Base-by-base conservation (phyloP, 37 sponge, comb jelly and placozoan genomes). In the Diacarnus erythraeanus region DNA sequence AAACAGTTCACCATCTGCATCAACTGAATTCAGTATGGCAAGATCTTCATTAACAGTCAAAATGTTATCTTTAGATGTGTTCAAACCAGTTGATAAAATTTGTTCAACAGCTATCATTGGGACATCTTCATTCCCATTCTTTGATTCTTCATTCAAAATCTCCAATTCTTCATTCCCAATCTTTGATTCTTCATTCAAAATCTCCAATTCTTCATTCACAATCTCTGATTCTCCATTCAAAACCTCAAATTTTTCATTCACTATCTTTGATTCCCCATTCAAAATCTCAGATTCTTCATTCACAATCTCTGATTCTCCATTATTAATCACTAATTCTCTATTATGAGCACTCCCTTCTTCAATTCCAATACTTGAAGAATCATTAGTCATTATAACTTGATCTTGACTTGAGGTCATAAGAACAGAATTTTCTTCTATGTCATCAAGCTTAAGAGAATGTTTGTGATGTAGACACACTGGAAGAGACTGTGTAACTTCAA, bases 401-500 rank as follows among this genome's bases (percentile, higher is more conserved):
- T n/a, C n/a, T n/a, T n/a, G n/a, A n/a, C n/a, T n/a, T n/a, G n/a
- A n/a, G n/a, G n/a, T n/a, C n/a, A n/a, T n/a, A n/a, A n/a, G n/a
- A n/a, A n/a, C n/a, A n/a, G n/a, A n/a, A 25, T 60, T 25, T 17
- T 60, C 61, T 60, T 60, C 22, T 60, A 25, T 60, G 61, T 60
- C 61, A 60, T 60, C 61, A 26, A 60, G 23, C 56, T 20, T 20
- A 60, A 60, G 51, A 47, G 51, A 47, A 47, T 47, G 51, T n/a
- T n/a, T n/a, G n/a, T n/a, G 17, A 3, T 60, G 23, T 60, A 25
- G 4, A 3, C 29, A 30, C 12, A 65, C 66, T 31, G 66, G 74
- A 18, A 74, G 58, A 9, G 74, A 74, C 3, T 74, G 74, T n/a
- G 33, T 29, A 47, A 74, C 57, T 17, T 74, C 74, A 25, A 56